Conservation (phyloP, 2,888 invertebrate genomes). For the Hoplodrina ambigua region DNA sequence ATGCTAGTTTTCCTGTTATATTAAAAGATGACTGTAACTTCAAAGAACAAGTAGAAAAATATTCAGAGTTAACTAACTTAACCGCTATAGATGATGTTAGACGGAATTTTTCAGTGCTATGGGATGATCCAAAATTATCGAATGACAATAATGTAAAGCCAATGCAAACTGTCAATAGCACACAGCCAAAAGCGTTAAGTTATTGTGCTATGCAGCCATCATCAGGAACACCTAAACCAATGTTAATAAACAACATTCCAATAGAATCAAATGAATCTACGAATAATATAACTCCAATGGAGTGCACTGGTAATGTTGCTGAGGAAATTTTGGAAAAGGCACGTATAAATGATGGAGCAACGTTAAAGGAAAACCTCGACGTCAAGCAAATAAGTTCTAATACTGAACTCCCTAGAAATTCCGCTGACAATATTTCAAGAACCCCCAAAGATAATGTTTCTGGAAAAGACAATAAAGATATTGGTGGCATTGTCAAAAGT, state of each 20-base stretch:
- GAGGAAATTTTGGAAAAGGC: not conserved
- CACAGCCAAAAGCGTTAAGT: not conserved
- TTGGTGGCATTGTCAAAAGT: not conserved
- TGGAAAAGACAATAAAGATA: not conserved
- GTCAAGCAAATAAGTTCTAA: not conserved
- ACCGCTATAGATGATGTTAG: slow-evolving; percentile 44
- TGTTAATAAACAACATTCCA: not conserved
- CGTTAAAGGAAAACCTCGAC: not conserved
- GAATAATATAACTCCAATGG: not conserved
- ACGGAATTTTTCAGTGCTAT: slow-evolving; percentile 50
- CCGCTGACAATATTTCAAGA: not conserved
- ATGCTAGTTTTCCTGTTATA: slow-evolving; percentile 4
- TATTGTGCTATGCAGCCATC: slow-evolving; percentile 9
- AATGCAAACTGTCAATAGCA: not conserved
- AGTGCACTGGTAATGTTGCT: not conserved
- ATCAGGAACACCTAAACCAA: not conserved
- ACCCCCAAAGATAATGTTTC: not conserved
- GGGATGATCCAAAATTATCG: slow-evolving; percentile 34
- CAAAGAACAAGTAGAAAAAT: slow-evolving; percentile 13
- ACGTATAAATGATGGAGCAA: not conserved
- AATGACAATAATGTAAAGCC: slow-evolving; percentile 8
- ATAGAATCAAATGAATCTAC: not conserved
- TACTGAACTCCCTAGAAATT: not conserved
- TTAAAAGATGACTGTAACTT: slow-evolving; percentile 14
- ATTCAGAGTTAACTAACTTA: slow-evolving; percentile 19